Conservation (phyloP, 2,113 vertebrate genomes). For the Otocyon megalotis region DNA sequence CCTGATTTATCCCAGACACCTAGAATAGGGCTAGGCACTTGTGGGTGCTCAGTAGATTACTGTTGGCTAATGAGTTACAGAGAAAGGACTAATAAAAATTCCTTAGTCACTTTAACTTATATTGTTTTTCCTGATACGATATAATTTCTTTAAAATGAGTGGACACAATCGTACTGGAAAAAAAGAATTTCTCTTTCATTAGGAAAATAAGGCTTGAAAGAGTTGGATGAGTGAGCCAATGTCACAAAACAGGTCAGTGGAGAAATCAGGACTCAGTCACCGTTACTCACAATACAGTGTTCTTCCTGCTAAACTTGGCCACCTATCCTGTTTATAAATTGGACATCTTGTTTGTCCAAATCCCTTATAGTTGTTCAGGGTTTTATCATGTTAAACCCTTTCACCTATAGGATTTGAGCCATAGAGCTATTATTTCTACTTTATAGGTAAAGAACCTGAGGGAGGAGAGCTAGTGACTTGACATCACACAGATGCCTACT, state of each 20-base stretch:
- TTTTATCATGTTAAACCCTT: slow-evolving; percentile 1
- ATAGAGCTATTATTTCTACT: not conserved
- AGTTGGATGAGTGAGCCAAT: not conserved
- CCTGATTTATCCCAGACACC: not conserved
- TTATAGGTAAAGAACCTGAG: slow-evolving; percentile 18
- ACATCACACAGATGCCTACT: not conserved
- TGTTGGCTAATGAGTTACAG: not conserved
- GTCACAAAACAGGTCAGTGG: not conserved
- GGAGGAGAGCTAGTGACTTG: not conserved
- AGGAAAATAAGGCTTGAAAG: not conserved
- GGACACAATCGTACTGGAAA: not conserved
- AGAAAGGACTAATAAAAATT: not conserved
- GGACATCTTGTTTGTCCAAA: not conserved
- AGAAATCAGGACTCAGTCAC: not conserved
- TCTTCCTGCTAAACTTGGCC: not conserved
- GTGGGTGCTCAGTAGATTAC: not conserved
- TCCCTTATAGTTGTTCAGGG: not conserved
- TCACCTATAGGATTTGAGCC: not conserved
- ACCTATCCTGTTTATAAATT: not conserved
- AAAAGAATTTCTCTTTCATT: not conserved
- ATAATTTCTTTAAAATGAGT: not conserved
- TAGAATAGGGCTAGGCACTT: not conserved
- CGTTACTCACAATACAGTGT: not conserved
- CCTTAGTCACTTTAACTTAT: not conserved
- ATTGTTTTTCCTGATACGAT: not conserved